phyloP scores from a whole-genome alignment of 2,888 invertebrate genomes.

The Galeruca laticollis region DNA sequence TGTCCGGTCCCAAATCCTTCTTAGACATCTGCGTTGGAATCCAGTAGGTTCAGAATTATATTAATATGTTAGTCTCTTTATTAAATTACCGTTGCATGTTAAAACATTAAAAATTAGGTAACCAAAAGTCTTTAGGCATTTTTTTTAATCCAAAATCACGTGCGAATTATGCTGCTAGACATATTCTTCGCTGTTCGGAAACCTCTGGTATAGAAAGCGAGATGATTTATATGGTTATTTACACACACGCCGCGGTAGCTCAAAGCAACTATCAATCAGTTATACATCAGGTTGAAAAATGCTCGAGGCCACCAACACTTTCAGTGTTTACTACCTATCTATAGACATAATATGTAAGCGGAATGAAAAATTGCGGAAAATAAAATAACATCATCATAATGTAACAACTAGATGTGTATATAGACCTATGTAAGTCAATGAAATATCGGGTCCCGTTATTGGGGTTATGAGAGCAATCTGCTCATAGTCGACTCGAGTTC shows the following conservation, averaged over 20 bases:
- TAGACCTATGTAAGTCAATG: conserved; percentile 18
- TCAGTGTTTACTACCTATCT: neutral
- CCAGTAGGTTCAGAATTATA: no score
- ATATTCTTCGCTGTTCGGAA: neutral
- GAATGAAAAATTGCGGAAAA: conserved; percentile 22
- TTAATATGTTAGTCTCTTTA: no score
- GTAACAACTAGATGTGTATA: neutral
- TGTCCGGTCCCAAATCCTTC: no score
- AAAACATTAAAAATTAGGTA: no score
- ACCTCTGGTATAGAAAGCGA: neutral
- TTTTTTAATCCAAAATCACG: neutral
- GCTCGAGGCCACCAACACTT: conserved; percentile 20
- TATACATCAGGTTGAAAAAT: conserved; percentile 14
- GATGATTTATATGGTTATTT: conserved; percentile 15
- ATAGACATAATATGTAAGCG: neutral
- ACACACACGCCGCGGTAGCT: conserved; percentile 13
- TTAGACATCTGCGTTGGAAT: no score
- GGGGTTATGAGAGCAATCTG: conserved; percentile 31
- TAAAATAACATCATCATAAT: conserved; percentile 12
- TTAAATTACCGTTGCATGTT: no score
- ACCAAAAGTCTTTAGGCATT: no score
- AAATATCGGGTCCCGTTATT: conserved; percentile 20
- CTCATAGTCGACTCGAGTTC: conserved; percentile 17
- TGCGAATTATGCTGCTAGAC: neutral
- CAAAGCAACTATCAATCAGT: conserved; percentile 20